A percentile compares a stretch with the other conserved stretches of the same genome.
Evolutionary conservation across 2,888 invertebrate genomes (phyloP).

Genomic region (Trichacis sp.): DNA sequence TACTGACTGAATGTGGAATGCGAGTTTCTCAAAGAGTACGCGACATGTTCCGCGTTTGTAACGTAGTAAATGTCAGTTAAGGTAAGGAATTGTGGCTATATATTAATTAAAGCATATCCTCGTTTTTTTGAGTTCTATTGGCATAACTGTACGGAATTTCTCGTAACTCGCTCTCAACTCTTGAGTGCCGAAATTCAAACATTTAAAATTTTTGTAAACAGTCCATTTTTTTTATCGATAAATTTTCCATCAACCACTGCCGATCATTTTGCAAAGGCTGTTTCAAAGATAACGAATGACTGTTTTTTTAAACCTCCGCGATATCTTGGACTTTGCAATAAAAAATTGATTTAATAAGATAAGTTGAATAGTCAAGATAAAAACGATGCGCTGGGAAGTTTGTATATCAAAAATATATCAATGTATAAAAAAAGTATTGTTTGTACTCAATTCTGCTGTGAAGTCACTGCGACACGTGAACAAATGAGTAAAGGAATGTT

Average conservation of each 20-base stretch:
- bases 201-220: too few relatives aligned
- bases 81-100: too few relatives aligned
- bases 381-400: neutral
- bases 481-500: neutral
- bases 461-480: conserved; percentile 5
- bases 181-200: neutral
- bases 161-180: too few relatives aligned
- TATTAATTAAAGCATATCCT: too few relatives aligned
- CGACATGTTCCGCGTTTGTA: neutral
- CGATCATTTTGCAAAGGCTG: neutral
- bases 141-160: too few relatives aligned
- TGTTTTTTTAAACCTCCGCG: neutral
- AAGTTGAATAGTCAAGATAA: too few relatives aligned
- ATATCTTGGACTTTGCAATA: neutral
- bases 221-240: neutral
- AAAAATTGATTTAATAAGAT: neutral
- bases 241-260: neutral
- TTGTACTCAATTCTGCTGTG: neutral
- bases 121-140: too few relatives aligned
- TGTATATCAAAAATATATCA: neutral
- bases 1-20: neutral
- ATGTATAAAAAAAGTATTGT: conserved; percentile 5
- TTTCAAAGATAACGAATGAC: neutral
- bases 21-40: too few relatives aligned
- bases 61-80: neutral